Evolutionary conservation across 2,888 invertebrate genomes (phyloP), one percentile per base, ranked within the genome.

Genomic region (Caenorhabditis zanzibari): DNA sequence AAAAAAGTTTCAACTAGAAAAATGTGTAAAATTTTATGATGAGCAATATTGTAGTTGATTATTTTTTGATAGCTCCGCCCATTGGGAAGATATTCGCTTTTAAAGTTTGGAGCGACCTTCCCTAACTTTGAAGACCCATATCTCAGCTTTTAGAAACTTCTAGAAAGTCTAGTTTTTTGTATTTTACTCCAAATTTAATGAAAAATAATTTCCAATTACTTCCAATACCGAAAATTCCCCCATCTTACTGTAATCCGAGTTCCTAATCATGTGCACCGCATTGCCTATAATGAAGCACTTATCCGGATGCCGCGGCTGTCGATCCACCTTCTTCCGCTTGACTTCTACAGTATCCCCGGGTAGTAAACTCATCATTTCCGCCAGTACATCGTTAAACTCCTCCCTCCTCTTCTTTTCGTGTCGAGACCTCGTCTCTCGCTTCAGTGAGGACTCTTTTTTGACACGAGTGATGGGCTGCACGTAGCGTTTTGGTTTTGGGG

Each of bases 201-300:
- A n/a, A n/a, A n/a, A n/a, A n/a, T n/a, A n/a, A n/a, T n/a, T n/a
- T n/a, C n/a, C n/a, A n/a, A n/a, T n/a, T n/a, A n/a, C n/a, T n/a
- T n/a, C n/a, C n/a, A n/a, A 32, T 4, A 6, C 32, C 32, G 32
- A 32, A 7, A 7, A 32, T 32, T 32, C 32, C 26, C 14, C 24
- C 9, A 12, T 19, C 77, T 69, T 16, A 80, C 71, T 64, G 35
- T 66, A 66, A 52, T 41, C 64, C 22, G 35, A 58, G 26, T 68
- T 73, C 19, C 26, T 32, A 9, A 84, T 84, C 47, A 73, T 68
- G 7, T 81, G 72, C 16, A 81, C 84, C 0, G 81, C 41, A 59
- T 52, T 71, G 0, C 81, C 75, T 47, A 84, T 84, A 6, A 84
- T 77, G 22, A 59, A 76, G 32, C 84, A 84, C 56, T 84, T 84